Conservation (phyloP, 2,113 vertebrate species). For the Aix galericulata region DNA sequence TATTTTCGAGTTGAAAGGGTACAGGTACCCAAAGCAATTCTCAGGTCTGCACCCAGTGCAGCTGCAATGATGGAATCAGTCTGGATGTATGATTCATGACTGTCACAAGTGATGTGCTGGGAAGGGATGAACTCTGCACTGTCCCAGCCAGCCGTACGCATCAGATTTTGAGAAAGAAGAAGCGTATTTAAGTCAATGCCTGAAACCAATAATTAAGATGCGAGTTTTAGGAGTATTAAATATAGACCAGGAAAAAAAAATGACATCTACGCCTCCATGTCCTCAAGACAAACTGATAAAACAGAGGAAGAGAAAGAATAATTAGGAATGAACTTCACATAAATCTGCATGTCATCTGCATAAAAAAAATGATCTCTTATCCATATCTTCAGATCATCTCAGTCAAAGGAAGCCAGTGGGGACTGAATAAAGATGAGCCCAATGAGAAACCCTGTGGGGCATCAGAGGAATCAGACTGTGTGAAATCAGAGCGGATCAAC, state of each 20-base stretch:
- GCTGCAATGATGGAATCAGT: not conserved
- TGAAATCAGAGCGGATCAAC: not conserved
- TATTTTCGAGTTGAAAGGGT: not conserved
- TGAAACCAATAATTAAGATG: not conserved
- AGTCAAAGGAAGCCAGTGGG: not conserved
- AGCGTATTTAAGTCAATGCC: not conserved
- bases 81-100: not conserved
- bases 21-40: not conserved
- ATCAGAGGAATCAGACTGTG: not conserved
- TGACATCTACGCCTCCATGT: not conserved
- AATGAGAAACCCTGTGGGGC: not conserved
- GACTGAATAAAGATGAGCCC: not conserved
- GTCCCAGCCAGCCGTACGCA: not conserved
- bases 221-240: not conserved
- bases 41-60: too few relatives aligned
- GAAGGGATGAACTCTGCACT: not conserved
- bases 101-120: not conserved
- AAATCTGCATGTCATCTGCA: constrained; percentile 50
- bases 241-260: not conserved
- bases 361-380: not conserved
- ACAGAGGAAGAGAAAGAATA: constrained; percentile 2
- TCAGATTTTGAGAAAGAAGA: not conserved
- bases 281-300: not conserved
- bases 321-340: constrained; percentile 27
- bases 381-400: not conserved